Evolutionary conservation across 2,888 invertebrate species (phyloP), one percentile per base, ranked within the genome.

Genomic region (Dione vanillae): DNA sequence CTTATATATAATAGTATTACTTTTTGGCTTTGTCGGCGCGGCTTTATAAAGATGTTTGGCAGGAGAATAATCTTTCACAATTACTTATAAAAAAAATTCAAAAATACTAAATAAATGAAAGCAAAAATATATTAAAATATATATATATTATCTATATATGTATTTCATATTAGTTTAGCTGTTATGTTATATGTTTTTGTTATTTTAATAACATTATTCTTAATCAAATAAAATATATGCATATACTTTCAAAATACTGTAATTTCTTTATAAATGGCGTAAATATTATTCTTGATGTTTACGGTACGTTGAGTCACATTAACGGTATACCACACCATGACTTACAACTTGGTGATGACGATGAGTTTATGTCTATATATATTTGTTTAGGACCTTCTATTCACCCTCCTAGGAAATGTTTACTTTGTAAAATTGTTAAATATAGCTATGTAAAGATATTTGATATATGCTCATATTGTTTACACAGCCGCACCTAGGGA

Each of bases 251-350:
- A 45, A 45, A 49, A 49, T 19, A 49, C 0, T 56, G 16, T 56
- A 16, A 1, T 56, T 56, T 56, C 56, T 12, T 10, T 56, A 11
- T 20, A 37, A 37, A 37, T 56, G 27, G n/a, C 1, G 41, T 41
- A 14, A 41, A 43, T 59, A 43, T 27, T n/a, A n/a, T 9, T 8
- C 45, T 11, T 2, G n/a, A 35, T n/a, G 61, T 45, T 16, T 35
- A 61, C 61, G n/a, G 11, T 45, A 20, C 11, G 16, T n/a, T 45
- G 61, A 45, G 43, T 61, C 61, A 61, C 45, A 45, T 8, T 35
- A 61, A 35, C 61, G 61, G 27, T 37, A 37, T 54, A 16, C 35
- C 16, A 16, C 20, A 27, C 43, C 41, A 45, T 61, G 45, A 45
- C 35, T 45, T 45, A 45, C n/a, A 11, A 11, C 27, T 61, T n/a